These are phyloP conservation scores for Tipula unca DNA, from an alignment of 2,888 invertebrate species.

Conservation along the genomic window DNA sequence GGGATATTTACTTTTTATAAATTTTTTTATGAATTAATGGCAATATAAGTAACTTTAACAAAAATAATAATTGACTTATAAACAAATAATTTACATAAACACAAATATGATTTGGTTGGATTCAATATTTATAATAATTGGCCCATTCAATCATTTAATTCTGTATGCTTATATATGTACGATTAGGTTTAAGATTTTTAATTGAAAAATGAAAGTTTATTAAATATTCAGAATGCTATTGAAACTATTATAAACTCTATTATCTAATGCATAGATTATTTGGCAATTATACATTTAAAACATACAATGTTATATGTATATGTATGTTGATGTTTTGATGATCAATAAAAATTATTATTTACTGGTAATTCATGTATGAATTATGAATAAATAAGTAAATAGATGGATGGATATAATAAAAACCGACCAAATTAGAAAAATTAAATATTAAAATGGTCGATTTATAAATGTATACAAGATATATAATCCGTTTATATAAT, in stretches of 20 bases:
- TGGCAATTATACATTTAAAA: not conserved
- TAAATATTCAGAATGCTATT: not conserved
- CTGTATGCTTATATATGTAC: no score
- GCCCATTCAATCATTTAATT: no score
- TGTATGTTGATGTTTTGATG: not conserved
- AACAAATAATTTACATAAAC: no score
- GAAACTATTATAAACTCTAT: not conserved
- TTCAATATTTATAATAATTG: no score
- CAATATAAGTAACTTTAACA: no score
- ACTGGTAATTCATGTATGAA: not conserved
- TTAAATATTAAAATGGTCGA: not conserved
- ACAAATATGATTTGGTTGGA: no score
- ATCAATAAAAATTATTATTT: not conserved
- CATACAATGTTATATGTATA: not conserved
- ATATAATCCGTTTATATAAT: not conserved
- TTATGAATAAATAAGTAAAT: not conserved
- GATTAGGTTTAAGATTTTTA: not conserved
- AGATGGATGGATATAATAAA: not conserved
- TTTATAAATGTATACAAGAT: not conserved
- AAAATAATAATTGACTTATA: no score
- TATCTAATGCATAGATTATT: not conserved
- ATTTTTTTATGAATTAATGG: no score
- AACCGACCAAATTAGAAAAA: not conserved
- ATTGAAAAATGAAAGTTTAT: not conserved
- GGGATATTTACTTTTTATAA: no score